Conservation (phyloP, 2,888 invertebrate species). For the Leptinotarsa tumamoca region DNA sequence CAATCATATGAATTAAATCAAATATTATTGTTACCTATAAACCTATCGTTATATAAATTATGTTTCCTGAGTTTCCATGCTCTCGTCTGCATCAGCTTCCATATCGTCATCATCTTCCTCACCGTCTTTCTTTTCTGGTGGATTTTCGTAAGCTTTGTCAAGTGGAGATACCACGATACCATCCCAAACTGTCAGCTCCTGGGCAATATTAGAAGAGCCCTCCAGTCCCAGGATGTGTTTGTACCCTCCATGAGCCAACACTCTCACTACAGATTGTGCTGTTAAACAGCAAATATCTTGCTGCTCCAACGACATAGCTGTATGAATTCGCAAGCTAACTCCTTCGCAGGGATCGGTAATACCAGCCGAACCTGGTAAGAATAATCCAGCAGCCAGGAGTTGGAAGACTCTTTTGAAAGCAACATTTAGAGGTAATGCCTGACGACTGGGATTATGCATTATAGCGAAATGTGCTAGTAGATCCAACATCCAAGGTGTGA, state of each 20-base stretch:
- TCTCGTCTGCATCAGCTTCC: slow-evolving; percentile 73
- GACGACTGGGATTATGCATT: slow-evolving; percentile 94
- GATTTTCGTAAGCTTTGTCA: slow-evolving; percentile 92
- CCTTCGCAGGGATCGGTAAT: slow-evolving; percentile 96
- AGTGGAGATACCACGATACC: slow-evolving; percentile 95
- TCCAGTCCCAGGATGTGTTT: slow-evolving; percentile 86
- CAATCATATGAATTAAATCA: slow-evolving; percentile 1
- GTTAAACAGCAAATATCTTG: slow-evolving; percentile 94
- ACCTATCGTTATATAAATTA: slow-evolving; percentile 8
- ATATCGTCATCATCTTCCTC: slow-evolving; percentile 78
- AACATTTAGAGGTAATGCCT: slow-evolving; percentile 91
- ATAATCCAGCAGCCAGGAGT: slow-evolving; percentile 91
- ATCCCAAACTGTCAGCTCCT: slow-evolving; percentile 96
- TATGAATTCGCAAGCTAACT: slow-evolving; percentile 89
- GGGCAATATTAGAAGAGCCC: slow-evolving; percentile 69
- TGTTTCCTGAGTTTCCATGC: slow-evolving; percentile 67
- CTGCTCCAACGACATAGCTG: slow-evolving; percentile 89
- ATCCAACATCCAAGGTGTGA: slow-evolving; percentile 98
- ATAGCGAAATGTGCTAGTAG: slow-evolving; percentile 95
- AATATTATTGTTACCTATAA: slow-evolving; percentile 11
- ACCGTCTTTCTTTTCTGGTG: slow-evolving; percentile 80
- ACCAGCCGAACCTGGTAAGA: slow-evolving; percentile 93
- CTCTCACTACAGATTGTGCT: slow-evolving; percentile 91
- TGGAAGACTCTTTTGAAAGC: slow-evolving; percentile 90
- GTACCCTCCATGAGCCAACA: slow-evolving; percentile 93